phyloP scores from a whole-genome alignment of 2,113 vertebrate species.

The Myocastor coypus region DNA sequence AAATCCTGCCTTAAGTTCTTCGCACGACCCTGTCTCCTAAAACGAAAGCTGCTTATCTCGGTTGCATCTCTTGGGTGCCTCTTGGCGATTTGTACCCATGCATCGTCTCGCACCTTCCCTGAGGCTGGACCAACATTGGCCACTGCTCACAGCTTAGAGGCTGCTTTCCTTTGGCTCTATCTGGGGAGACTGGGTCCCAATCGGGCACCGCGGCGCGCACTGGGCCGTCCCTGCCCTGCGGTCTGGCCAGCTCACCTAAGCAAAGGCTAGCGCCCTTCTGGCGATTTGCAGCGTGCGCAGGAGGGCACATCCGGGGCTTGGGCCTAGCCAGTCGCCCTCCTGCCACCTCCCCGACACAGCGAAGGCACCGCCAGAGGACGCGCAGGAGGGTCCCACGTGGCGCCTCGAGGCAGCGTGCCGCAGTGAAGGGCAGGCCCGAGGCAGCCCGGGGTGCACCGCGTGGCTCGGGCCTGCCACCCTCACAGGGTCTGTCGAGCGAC shows the following conservation, averaged over 20 bases:
- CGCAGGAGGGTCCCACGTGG: too few relatives aligned
- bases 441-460: too few relatives aligned
- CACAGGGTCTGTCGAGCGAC: too few relatives aligned
- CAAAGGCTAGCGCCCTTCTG: not conserved
- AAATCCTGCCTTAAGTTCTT: not conserved
- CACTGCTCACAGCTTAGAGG: not conserved
- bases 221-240: not conserved
- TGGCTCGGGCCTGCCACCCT: too few relatives aligned
- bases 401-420: too few relatives aligned
- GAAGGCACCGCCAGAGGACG: too few relatives aligned
- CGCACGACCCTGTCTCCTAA: not conserved
- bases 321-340: too few relatives aligned
- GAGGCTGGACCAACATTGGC: not conserved
- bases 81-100: not conserved
- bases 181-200: not conserved
- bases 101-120: not conserved
- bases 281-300: too few relatives aligned
- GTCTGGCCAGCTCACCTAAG: not conserved
- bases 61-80: constrained; percentile 42
- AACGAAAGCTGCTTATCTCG: not conserved
- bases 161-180: not conserved
- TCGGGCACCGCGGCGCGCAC: not conserved
- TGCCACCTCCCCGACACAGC: too few relatives aligned
- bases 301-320: too few relatives aligned
- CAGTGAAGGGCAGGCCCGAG: too few relatives aligned